A percentile compares a stretch with the other conserved stretches of the same genome.
Evolutionary conservation across 2,113 vertebrate genomes (phyloP).

Genomic region (Otis tarda): DNA sequence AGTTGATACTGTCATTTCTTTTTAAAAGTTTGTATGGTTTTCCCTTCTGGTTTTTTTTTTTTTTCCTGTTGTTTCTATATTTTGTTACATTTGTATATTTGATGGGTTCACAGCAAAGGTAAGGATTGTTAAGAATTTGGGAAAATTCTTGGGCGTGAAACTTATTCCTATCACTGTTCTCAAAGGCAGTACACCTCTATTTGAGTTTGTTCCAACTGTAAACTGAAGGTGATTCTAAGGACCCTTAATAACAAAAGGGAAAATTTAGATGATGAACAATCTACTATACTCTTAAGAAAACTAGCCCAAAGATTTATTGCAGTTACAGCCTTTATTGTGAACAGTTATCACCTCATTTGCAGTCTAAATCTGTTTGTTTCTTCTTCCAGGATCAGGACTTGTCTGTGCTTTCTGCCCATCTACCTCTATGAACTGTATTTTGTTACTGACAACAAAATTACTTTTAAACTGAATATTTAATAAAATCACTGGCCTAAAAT

Average conservation of each 20-base stretch:
- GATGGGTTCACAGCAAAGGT: neutral
- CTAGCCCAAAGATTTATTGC: neutral
- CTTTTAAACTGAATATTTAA: neutral
- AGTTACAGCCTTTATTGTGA: neutral
- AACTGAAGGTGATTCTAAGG: neutral
- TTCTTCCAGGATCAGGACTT: neutral
- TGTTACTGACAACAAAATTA: neutral
- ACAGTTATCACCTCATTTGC: neutral
- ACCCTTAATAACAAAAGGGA: neutral
- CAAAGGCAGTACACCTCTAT: neutral
- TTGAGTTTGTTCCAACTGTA: neutral
- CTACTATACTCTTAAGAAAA: neutral
- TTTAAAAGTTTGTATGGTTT: neutral
- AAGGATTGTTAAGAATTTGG: neutral
- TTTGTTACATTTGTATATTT: neutral
- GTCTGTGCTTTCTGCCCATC: neutral
- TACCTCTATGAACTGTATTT: neutral
- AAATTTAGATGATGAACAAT: neutral
- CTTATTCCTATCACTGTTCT: neutral
- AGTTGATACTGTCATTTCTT: neutral
- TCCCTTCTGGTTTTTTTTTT: neutral
- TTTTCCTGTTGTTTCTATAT: neutral
- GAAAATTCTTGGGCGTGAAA: neutral
- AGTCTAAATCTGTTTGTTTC: neutral
- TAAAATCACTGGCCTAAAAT: neutral